phyloP scores from a whole-genome alignment of 2,888 invertebrate species.

The Antheraea yamamai region DNA sequence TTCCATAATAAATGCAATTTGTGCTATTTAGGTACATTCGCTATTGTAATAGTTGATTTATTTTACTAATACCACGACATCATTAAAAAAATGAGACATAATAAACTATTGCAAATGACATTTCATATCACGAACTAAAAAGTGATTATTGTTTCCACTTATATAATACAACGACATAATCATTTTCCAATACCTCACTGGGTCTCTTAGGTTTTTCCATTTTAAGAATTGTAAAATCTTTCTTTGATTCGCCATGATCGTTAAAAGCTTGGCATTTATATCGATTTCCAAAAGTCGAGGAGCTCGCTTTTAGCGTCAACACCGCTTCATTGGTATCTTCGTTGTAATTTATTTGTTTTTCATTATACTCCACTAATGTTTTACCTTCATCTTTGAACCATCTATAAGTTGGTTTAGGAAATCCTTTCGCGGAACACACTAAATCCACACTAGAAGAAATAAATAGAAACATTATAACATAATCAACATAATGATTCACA shows the following conservation, averaged over 20 bases:
- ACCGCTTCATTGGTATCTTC: conserved; percentile 47
- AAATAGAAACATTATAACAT: neutral
- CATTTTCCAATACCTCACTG: conserved; percentile 42
- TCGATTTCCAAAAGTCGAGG: conserved; percentile 47
- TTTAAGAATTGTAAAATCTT: conserved; percentile 47
- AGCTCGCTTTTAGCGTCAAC: conserved; percentile 47
- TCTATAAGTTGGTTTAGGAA: conserved; percentile 58
- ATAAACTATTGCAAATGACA: neutral
- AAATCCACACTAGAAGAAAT: conserved; percentile 56
- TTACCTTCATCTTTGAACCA: conserved; percentile 56
- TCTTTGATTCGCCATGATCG: conserved; percentile 46
- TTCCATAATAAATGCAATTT: neutral
- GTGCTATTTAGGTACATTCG: too few species aligned
- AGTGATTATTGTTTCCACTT: neutral
- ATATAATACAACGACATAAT: neutral
- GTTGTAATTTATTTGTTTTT: conserved; percentile 45
- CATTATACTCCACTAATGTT: conserved; percentile 48
- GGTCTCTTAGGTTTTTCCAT: conserved; percentile 52
- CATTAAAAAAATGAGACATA: neutral
- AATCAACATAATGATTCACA: neutral
- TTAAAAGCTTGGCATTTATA: conserved; percentile 62
- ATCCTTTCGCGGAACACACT: conserved; percentile 54
- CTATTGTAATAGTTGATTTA: too few species aligned
- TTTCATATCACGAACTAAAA: neutral
- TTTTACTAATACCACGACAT: too few species aligned